These are phyloP conservation scores for Venusia cambrica DNA, from an alignment of 2,888 invertebrate genomes.

Conservation along the genomic window DNA sequence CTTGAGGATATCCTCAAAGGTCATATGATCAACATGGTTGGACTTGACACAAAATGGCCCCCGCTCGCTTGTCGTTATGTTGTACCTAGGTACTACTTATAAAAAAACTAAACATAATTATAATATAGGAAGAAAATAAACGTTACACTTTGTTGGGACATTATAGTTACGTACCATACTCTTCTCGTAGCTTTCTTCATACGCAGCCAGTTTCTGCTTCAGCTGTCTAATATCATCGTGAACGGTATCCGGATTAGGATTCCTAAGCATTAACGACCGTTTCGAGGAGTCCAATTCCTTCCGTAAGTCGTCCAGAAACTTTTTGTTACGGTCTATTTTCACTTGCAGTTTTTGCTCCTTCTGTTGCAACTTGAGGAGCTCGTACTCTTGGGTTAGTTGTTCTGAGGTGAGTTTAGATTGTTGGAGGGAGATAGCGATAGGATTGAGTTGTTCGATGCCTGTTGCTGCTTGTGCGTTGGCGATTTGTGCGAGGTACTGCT, in stretches of 20 bases:
- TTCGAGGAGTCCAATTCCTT: constrained; percentile 55
- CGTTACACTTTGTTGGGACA: too few relatives aligned
- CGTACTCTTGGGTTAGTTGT: constrained; percentile 58
- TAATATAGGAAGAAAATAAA: too few relatives aligned
- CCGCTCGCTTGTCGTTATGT: too few relatives aligned
- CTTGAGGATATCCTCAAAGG: too few relatives aligned
- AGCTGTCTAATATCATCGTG: constrained; percentile 59
- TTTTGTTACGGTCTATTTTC: constrained; percentile 60
- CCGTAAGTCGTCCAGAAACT: constrained; percentile 48
- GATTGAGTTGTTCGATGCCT: constrained; percentile 49
- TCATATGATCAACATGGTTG: too few relatives aligned
- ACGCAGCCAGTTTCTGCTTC: constrained; percentile 60
- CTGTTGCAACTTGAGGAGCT: constrained; percentile 59
- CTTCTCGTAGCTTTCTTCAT: constrained; percentile 62
- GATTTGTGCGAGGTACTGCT: constrained; percentile 45
- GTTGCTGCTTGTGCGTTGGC: constrained; percentile 40
- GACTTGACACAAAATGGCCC: too few relatives aligned
- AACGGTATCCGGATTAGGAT: constrained; percentile 58
- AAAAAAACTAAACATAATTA: too few relatives aligned
- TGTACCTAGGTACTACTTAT: too few relatives aligned
- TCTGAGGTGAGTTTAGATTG: constrained; percentile 45
- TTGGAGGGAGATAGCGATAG: constrained; percentile 49
- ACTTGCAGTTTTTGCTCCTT: constrained; percentile 54
- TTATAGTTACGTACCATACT: constrained; percentile 52
- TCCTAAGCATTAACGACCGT: constrained; percentile 41